A percentile compares a stretch with the other conserved stretches of the same genome.
These are phyloP conservation scores for Rostratula benghalensis DNA, from an alignment of 2,113 vertebrate genomes.

Conservation along the genomic window DNA sequence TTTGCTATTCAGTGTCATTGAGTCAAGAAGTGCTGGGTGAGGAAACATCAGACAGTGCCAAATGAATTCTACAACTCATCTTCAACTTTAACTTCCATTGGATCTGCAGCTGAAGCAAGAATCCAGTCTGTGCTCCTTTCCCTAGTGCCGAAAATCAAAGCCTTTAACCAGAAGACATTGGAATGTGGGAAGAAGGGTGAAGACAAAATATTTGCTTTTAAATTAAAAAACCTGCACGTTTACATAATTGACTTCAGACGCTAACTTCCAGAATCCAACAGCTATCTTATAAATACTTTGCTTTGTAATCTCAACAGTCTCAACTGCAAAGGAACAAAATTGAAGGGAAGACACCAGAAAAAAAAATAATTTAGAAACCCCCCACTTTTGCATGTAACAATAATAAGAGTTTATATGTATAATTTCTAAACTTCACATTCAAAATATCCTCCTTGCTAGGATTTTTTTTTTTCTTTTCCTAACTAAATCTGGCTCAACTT, in stretches of 20 bases:
- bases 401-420: background rate
- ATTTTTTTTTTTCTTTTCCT: background rate
- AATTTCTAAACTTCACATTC: background rate
- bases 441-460: background rate
- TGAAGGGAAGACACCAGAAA: background rate
- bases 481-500: background rate
- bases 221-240: background rate
- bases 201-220: background rate
- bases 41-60: background rate
- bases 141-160: background rate
- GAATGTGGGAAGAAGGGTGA: background rate
- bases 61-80: background rate
- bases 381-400: accelerated
- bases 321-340: background rate
- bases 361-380: background rate
- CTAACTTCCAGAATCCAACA: background rate
- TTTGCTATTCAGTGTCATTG: background rate
- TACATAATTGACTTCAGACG: background rate
- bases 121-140: background rate
- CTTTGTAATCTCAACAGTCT: background rate
- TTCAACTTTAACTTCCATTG: background rate
- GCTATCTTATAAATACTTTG: background rate
- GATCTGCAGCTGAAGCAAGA: background rate
- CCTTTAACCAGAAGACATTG: background rate
- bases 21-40: background rate